phyloP scores from a whole-genome alignment of 1,140 invertebrate species.

The Pseudomyrmex gracilis region DNA sequence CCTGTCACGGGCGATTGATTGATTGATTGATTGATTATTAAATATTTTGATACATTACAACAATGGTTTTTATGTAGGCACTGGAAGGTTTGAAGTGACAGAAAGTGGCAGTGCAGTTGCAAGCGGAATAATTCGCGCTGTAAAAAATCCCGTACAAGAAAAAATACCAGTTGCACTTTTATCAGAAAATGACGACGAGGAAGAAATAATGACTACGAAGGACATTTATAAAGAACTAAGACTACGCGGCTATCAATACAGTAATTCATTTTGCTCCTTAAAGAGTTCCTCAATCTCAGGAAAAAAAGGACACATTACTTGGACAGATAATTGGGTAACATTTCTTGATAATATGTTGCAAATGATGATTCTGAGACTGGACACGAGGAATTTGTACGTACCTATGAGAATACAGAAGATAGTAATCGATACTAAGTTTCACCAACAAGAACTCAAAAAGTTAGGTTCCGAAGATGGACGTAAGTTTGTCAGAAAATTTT shows the following conservation, averaged over 20 bases:
- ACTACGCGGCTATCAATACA: constrained; percentile 96
- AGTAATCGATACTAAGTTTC: constrained; percentile 91
- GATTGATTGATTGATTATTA: too few relatives aligned
- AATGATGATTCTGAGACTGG: constrained; percentile 91
- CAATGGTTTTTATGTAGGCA: constrained; percentile 67
- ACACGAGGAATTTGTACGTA: constrained; percentile 91
- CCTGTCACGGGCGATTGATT: too few relatives aligned
- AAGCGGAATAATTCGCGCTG: constrained; percentile 89
- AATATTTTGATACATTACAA: constrained; percentile 36
- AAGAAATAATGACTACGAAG: constrained; percentile 85
- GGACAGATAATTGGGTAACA: constrained; percentile 95
- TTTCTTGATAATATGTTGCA: constrained; percentile 98
- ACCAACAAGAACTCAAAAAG: constrained; percentile 85
- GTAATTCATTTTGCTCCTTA: constrained; percentile 90
- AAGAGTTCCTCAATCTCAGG: constrained; percentile 85
- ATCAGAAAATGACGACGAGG: constrained; percentile 60
- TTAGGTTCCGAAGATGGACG: constrained; percentile 78
- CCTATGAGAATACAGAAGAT: constrained; percentile 94
- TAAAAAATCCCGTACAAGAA: constrained; percentile 82
- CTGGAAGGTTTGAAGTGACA: constrained; percentile 86
- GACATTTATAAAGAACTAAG: constrained; percentile 97
- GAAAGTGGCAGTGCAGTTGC: constrained; percentile 93
- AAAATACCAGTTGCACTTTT: constrained; percentile 70
- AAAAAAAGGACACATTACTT: constrained; percentile 86
- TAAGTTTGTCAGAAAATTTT: constrained; percentile 57